Evolutionary conservation across 2,888 invertebrate species (phyloP).

Genomic region (Balanococcus diminutus): DNA sequence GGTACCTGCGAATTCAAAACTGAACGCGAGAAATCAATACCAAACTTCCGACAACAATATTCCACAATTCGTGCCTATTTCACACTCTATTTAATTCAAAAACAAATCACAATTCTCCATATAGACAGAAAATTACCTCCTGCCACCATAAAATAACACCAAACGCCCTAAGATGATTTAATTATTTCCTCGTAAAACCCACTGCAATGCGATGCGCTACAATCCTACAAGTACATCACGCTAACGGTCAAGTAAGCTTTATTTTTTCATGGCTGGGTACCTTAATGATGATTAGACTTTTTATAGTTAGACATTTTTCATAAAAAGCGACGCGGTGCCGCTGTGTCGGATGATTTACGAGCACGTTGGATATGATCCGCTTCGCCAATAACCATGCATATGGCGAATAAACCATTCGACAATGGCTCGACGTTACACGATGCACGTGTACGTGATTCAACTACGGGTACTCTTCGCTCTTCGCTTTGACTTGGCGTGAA

Average conservation of each 20-base stretch:
- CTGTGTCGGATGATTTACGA: not conserved
- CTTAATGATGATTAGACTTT: constrained; percentile 25
- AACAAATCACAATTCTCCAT: too few relatives aligned
- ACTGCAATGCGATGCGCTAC: not conserved
- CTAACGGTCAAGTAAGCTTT: not conserved
- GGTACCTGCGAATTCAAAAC: too few relatives aligned
- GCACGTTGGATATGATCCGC: not conserved
- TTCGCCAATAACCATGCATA: constrained; percentile 27
- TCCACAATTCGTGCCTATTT: too few relatives aligned
- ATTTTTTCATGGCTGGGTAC: constrained; percentile 8
- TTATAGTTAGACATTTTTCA: constrained; percentile 3
- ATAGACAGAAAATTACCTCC: too few relatives aligned
- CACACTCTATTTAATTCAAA: too few relatives aligned
- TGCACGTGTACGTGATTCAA: constrained; percentile 19
- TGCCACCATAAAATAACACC: too few relatives aligned
- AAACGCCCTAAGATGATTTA: not conserved
- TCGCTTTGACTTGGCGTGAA: too few relatives aligned
- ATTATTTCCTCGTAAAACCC: not conserved
- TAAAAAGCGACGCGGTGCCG: not conserved
- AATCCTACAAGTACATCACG: not conserved
- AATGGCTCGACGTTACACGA: constrained; percentile 5
- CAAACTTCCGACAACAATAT: too few relatives aligned
- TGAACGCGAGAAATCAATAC: too few relatives aligned
- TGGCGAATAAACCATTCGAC: constrained; percentile 24
- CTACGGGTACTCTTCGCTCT: not conserved